phyloP scores from a whole-genome alignment of 2,797 vertebrate species.

The Gallinago stenura region DNA sequence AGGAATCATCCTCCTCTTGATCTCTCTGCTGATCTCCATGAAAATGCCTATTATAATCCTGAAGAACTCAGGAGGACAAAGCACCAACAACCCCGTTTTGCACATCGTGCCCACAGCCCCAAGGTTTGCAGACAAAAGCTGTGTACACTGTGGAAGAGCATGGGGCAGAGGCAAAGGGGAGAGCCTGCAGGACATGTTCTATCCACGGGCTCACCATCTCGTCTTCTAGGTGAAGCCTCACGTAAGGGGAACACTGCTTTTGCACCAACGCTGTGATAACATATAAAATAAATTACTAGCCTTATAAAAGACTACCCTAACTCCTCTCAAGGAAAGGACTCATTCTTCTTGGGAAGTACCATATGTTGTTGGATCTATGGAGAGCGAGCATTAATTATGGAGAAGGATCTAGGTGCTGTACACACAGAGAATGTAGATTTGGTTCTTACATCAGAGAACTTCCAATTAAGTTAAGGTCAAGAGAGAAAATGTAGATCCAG shows the following conservation, averaged over 20 bases:
- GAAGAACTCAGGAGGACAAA: background rate
- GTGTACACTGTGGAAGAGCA: background rate
- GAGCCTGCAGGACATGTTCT: background rate
- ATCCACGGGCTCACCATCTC: background rate
- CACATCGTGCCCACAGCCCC: accelerated
- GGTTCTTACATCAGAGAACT: background rate
- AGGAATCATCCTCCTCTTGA: background rate
- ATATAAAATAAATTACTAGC: background rate
- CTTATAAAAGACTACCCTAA: background rate
- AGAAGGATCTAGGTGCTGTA: background rate
- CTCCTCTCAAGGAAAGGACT: background rate
- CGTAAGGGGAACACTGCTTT: background rate
- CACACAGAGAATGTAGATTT: background rate
- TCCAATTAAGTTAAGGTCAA: background rate
- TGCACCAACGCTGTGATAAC: background rate
- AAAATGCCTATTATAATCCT: background rate
- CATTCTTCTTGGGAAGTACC: background rate
- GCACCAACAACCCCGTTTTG: background rate
- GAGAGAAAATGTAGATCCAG: background rate
- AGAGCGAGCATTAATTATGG: background rate
- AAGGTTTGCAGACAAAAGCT: background rate
- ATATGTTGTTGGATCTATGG: background rate
- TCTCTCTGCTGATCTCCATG: background rate
- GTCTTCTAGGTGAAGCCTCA: background rate
- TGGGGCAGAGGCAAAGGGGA: background rate